Percentiles rank a stretch among this genome's conserved stretches.
phyloP scores from a whole-genome alignment of 2,797 vertebrate species.

The Enteromius argenteus region DNA sequence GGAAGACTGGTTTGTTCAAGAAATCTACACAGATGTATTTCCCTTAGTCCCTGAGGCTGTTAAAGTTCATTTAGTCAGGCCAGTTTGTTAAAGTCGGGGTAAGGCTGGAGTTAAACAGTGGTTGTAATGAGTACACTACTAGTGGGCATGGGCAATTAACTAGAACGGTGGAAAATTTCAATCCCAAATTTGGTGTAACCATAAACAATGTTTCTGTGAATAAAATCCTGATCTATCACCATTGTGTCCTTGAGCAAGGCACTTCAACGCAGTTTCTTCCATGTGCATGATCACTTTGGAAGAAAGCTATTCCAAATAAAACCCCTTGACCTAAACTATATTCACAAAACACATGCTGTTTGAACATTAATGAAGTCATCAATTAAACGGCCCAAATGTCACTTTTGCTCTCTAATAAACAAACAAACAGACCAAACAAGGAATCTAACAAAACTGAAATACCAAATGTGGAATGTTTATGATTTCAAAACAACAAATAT shows the following conservation, averaged over 20 bases:
- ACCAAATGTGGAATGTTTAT: constrained; percentile 12
- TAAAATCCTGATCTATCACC: neutral
- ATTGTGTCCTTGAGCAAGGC: constrained; percentile 21
- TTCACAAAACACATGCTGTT: neutral
- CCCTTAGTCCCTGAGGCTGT: constrained; percentile 52
- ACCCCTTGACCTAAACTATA: constrained; percentile 29
- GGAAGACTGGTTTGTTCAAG: constrained; percentile 55
- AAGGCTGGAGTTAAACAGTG: constrained; percentile 40
- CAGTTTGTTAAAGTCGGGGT: constrained; percentile 13
- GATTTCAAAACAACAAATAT: constrained; percentile 12
- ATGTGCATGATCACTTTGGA: neutral
- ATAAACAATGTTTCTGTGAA: neutral
- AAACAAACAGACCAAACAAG: constrained; percentile 25
- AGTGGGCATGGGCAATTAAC: neutral
- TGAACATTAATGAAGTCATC: constrained; percentile 11
- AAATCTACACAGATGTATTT: constrained; percentile 48
- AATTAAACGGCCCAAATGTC: neutral
- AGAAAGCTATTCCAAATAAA: neutral
- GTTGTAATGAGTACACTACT: constrained; percentile 12
- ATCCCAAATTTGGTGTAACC: constrained; percentile 3
- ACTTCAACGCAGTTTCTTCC: constrained; percentile 15
- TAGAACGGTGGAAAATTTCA: neutral
- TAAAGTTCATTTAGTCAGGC: constrained; percentile 17
- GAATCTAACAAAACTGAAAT: constrained; percentile 10
- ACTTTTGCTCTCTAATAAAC: neutral